Base-by-base conservation (phyloP, 2,888 invertebrate species). In the Lysandra coridon region DNA sequence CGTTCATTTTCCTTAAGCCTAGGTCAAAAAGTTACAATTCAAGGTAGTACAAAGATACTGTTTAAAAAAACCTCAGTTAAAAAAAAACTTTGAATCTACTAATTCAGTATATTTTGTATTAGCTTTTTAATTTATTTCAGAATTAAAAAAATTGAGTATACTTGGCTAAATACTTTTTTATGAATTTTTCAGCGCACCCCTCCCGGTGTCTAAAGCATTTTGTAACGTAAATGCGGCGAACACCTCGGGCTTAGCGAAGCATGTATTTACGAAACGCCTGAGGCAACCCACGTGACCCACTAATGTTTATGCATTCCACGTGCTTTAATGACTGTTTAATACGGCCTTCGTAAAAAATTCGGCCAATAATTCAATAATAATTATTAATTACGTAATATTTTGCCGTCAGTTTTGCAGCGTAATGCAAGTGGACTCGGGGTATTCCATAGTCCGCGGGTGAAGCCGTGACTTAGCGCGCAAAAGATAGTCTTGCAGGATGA, bases 241-340 rank as follows among this genome's bases (percentile, higher is more conserved):
- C 69, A 49, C 44, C 69, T 64, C 74, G 44, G 1, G 69, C 53
- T 33, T 69, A 44, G 23, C 69, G 33, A 73, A 78, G 78, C 78
- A 23, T 78, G 73, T 33, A 53, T 78, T 78, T 78, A 53, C 49
- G 78, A 78, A 78, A 78, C 53, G 33, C 44, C 53, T 78, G 78
- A 78, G 69, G 30, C 30, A 78, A 78, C 49, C 17, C 69, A 73
- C 49, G 53, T 69, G 78, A 78, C 78, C 78, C 44, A 78, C 69
- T n/a, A 40, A 23, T 74, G 40, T 40, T 44, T n/a, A 44, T 74
- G 44, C 44, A 74, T 40, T 74, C 74, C 40, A 74, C 40, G 74
- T 74, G 44, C 69, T 69, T 17, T 37, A 69, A 69, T 69, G 33
- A 69, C 33, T 69, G 69, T 69, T 69, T 69, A 69, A 69, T 69